Base-by-base conservation (phyloP, 2,888 invertebrate genomes). In the Terebella lapidaria region DNA sequence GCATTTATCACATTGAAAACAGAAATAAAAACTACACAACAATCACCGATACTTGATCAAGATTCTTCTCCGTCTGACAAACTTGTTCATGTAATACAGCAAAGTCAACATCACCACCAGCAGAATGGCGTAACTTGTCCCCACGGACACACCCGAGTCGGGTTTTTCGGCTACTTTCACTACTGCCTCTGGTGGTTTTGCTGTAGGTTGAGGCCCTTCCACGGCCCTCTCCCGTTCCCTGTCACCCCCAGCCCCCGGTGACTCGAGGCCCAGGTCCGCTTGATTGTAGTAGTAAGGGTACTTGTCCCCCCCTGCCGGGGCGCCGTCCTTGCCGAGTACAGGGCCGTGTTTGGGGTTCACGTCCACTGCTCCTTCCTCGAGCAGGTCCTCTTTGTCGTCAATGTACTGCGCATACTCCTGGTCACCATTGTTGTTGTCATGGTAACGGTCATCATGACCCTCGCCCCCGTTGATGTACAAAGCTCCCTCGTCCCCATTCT, bases 11-110 rank as follows among this genome's bases (percentile, higher is more conserved):
- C n/a, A n/a, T n/a, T n/a, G n/a, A n/a, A n/a, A n/a, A n/a, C n/a
- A n/a, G n/a, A n/a, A n/a, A n/a, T n/a, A n/a, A n/a, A n/a, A n/a
- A n/a, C n/a, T n/a, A n/a, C n/a, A n/a, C n/a, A n/a, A n/a, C n/a
- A n/a, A n/a, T 53, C 26, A 49, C 5, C 49, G 49, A 49, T 49
- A 49, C 22, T 24, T 10, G 49, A 49, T 49, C 49, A 49, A 5
- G 10, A 49, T 49, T 49, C 49, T 15, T 22, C 49, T 10, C 24
- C 24, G 10, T 49, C 49, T 10, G 22, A 49, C 49, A 49, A 49
- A 49, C 24, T 22, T 49, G 22, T 5, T 20, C 24, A 49, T 49
- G 5, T 20, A 20, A 22, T 49, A 49, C 5, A 49, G 24, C 15
- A 49, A 24, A 10, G 22, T 5, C 10, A 22, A 10, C 49, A 49